These are phyloP conservation scores for Myotis planiceps DNA, from an alignment of 2,797 vertebrate species.

Conservation along the genomic window DNA sequence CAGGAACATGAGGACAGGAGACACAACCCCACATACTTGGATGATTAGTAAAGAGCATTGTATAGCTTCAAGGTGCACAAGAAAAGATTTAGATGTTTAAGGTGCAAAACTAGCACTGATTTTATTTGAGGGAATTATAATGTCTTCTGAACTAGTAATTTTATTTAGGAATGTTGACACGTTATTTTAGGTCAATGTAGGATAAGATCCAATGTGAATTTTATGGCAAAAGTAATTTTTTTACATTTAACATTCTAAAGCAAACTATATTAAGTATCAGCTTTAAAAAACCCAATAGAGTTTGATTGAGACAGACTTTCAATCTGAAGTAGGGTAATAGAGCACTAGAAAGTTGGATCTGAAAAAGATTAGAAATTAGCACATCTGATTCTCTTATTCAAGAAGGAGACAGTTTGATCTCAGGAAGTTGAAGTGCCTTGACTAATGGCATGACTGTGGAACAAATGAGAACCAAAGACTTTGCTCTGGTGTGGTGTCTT, in stretches of 20 bases:
- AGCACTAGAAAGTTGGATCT: not conserved
- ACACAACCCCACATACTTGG: too few species aligned
- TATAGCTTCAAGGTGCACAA: not conserved
- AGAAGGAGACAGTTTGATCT: not conserved
- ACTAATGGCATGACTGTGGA: not conserved
- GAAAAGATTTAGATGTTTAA: not conserved
- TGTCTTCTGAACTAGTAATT: not conserved
- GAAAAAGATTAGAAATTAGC: not conserved
- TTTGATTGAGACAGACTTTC: not conserved
- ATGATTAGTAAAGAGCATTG: not conserved
- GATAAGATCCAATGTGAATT: not conserved
- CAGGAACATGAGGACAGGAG: not conserved
- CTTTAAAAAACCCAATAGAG: not conserved
- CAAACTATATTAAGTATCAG: not conserved
- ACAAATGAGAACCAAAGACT: not conserved
- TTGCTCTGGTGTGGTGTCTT: rapidly evolving
- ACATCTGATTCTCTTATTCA: not conserved
- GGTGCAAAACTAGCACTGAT: not conserved
- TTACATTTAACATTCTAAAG: not conserved
- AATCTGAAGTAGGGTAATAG: not conserved
- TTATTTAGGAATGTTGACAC: not conserved
- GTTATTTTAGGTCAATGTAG: not conserved
- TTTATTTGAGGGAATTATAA: not conserved
- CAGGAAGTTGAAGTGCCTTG: not conserved
- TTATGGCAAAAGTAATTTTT: not conserved